phyloP scores from a whole-genome alignment of 2,113 vertebrate species.

The Centropristis striata region DNA sequence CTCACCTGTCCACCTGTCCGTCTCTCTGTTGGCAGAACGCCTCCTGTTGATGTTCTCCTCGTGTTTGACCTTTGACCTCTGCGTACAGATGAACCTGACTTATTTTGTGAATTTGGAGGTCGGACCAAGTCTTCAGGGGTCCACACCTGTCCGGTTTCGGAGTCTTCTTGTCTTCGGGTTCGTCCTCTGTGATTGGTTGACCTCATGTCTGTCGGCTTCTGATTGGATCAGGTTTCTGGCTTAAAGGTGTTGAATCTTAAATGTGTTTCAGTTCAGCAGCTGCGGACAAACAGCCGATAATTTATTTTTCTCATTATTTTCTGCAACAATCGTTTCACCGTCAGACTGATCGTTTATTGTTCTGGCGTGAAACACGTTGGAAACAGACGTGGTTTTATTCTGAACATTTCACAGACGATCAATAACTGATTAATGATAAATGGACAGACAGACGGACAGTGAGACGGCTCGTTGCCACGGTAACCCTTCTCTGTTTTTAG shows the following conservation, averaged over 20 bases:
- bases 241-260: neutral
- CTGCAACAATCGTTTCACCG: too few relatives aligned
- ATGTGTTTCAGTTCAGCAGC: neutral
- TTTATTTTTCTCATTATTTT: too few relatives aligned
- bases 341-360: too few relatives aligned
- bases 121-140: too few relatives aligned
- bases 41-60: neutral
- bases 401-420: slow-evolving; percentile 12
- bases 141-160: neutral
- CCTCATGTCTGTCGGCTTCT: neutral
- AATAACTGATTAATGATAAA: neutral
- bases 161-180: too few relatives aligned
- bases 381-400: neutral
- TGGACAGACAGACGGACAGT: slow-evolving; percentile 30
- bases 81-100: neutral
- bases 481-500: slow-evolving; percentile 72
- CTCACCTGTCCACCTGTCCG: slow-evolving; percentile 6
- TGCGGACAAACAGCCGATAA: too few relatives aligned
- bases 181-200: neutral
- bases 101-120: too few relatives aligned
- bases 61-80: neutral
- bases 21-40: slow-evolving; percentile 9
- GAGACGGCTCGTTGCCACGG: slow-evolving; percentile 62
- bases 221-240: too few relatives aligned
- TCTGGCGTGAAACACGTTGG: neutral